phyloP scores from a whole-genome alignment of 2,113 vertebrate genomes.

The Nipponia nippon region DNA sequence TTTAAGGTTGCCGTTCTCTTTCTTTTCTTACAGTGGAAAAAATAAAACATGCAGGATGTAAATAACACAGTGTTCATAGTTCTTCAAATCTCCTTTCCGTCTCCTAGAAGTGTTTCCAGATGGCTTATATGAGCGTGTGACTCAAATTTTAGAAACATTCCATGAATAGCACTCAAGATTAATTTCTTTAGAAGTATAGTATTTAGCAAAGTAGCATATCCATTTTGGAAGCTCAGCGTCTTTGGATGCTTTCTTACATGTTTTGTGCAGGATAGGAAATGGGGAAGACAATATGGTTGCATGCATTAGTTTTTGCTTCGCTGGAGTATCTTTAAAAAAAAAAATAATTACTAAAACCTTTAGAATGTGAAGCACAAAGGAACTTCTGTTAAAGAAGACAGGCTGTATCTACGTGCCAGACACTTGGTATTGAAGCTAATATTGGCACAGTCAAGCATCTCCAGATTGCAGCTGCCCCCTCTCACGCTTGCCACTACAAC shows the following conservation, averaged over 20 bases:
- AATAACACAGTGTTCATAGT: conserved; percentile 1
- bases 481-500: neutral
- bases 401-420: neutral
- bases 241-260: neutral
- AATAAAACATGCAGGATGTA: neutral
- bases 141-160: conserved; percentile 2
- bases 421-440: neutral
- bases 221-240: neutral
- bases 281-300: neutral
- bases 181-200: neutral
- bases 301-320: neutral
- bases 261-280: neutral
- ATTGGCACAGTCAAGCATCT: neutral
- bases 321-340: neutral
- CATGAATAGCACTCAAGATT: neutral
- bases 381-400: neutral
- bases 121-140: neutral
- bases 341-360: neutral
- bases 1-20: neutral
- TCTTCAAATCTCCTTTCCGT: neutral
- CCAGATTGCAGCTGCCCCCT: neutral
- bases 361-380: neutral
- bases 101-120: conserved; percentile 23
- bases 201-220: neutral
- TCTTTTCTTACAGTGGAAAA: neutral